Base-by-base conservation (phyloP, 2,113 vertebrate species). In the Philantomba maxwellii region DNA sequence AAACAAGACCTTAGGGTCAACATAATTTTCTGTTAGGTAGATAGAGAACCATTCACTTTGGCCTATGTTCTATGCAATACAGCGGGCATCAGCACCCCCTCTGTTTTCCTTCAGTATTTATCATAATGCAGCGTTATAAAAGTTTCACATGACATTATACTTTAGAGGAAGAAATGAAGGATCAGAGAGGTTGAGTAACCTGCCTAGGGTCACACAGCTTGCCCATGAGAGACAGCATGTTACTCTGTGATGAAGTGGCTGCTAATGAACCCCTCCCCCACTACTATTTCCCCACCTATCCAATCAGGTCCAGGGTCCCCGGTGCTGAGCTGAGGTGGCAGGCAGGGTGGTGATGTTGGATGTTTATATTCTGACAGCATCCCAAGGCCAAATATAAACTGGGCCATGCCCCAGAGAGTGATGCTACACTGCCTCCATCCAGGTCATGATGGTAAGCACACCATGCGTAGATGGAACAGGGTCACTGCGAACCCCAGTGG, bases 21-120 rank as follows among this genome's bases (percentile, higher is more conserved):
- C 23, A 51, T 21, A 26, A 58, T 62, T 96, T 93, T 57, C 39
- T 57, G 21, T 17, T 43, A 81, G 53, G 8, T 80, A 33, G n/a
- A 73, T 43, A 49, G 53, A 70, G 94, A 88, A 90, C 89, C 58
- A 70, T 43, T 19, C 55, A 55, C 16, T 85, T 77, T 53, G 39
- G 17, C 53, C 1, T 45, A 6, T 57, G 4, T 78, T 45, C 82
- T 92, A 12, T 43, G 39, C 87, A 47, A 21, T 53, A 88, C 82
- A 62, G 9, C 1, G n/a, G n/a, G n/a, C 7, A 51, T 57, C 15
- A 84, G 57, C 85, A 83, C 28, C 36, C n/a, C 11, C 15, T 36
- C 75, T 77, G n/a, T 87, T 82, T 95, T 92, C 33, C 75, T 95
- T 90, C 25, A 85, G 2, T 60, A 73, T 51, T 81, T 95, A 62